These are phyloP conservation scores for Archegozetes longisetosus DNA, from an alignment of 1,140 invertebrate species.

Conservation along the genomic window DNA sequence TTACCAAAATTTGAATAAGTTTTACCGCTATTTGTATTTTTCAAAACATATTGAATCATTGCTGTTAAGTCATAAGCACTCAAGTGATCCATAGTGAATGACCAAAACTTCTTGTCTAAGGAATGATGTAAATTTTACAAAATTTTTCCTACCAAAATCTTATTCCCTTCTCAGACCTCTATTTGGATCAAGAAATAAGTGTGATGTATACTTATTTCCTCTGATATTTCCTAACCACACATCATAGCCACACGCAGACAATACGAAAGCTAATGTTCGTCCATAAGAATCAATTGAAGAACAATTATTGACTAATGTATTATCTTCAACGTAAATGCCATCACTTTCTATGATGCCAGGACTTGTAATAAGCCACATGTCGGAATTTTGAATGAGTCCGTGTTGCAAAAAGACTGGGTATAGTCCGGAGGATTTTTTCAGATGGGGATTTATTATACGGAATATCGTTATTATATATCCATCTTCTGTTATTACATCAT, in stretches of 20 bases:
- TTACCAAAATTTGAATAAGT: not conserved
- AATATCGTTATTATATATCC: conserved; percentile 54
- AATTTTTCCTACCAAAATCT: no score
- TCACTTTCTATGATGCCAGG: conserved; percentile 25
- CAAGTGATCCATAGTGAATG: conserved; percentile 28
- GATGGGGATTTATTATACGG: conserved; percentile 35
- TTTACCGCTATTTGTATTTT: conserved; percentile 5
- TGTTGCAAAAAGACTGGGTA: conserved; percentile 14
- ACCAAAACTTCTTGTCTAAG: conserved; percentile 14
- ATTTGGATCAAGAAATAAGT: conserved; percentile 20
- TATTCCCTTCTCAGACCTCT: no score
- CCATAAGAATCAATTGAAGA: conserved; percentile 30
- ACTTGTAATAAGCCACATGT: conserved; percentile 30
- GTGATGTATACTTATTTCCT: conserved; percentile 31
- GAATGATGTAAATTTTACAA: not conserved
- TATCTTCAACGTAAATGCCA: not conserved
- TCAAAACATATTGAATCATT: conserved; percentile 34
- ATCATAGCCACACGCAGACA: conserved; percentile 30
- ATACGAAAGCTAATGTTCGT: not conserved
- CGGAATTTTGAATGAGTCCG: conserved; percentile 10
- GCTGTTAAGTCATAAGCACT: conserved; percentile 33
- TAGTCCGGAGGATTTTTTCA: not conserved
- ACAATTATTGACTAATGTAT: conserved; percentile 40
- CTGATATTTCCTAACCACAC: conserved; percentile 36
- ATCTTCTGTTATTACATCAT: conserved; percentile 46